Evolutionary conservation across 2,113 vertebrate species (phyloP).

Genomic region (Nerophis ophidion): DNA sequence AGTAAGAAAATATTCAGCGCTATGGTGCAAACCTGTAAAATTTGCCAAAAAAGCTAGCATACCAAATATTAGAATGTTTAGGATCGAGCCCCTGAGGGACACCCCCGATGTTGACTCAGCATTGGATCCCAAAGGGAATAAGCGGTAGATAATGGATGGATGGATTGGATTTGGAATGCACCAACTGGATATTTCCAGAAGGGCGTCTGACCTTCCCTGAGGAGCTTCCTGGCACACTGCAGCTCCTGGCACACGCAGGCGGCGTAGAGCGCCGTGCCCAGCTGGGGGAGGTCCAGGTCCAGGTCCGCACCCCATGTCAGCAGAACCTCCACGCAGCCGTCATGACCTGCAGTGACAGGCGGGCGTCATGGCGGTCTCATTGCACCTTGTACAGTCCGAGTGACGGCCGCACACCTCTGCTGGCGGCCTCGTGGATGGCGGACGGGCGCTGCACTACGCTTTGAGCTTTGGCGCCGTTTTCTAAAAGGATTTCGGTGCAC

Average conservation of each 20-base stretch:
- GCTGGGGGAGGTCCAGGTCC: constrained; percentile 86
- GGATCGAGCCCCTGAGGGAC: too few species aligned
- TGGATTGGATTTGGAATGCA: too few species aligned
- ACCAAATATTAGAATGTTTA: too few species aligned
- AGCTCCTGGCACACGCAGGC: constrained; percentile 85
- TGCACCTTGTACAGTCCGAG: too few species aligned
- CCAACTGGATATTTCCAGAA: too few species aligned
- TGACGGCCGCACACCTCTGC: constrained; percentile 74
- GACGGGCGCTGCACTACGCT: constrained; percentile 80
- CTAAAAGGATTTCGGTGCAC: constrained; percentile 83
- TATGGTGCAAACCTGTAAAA: too few species aligned
- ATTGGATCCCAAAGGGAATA: too few species aligned
- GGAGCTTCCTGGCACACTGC: constrained; percentile 83
- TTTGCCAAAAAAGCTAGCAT: too few species aligned
- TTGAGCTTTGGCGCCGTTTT: constrained; percentile 85
- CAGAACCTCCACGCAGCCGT: constrained; percentile 84
- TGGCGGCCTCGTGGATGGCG: constrained; percentile 85
- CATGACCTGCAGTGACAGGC: constrained; percentile 75
- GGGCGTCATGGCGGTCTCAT: too few species aligned
- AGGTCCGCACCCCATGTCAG: constrained; percentile 89
- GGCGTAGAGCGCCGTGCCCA: constrained; percentile 89
- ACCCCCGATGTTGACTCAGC: too few species aligned
- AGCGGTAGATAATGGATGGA: too few species aligned
- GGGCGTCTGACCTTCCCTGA: constrained; percentile 79
- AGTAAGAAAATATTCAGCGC: too few species aligned